Base-by-base conservation (phyloP, 1,140 invertebrate species). In the Laodelphax striatellus region DNA sequence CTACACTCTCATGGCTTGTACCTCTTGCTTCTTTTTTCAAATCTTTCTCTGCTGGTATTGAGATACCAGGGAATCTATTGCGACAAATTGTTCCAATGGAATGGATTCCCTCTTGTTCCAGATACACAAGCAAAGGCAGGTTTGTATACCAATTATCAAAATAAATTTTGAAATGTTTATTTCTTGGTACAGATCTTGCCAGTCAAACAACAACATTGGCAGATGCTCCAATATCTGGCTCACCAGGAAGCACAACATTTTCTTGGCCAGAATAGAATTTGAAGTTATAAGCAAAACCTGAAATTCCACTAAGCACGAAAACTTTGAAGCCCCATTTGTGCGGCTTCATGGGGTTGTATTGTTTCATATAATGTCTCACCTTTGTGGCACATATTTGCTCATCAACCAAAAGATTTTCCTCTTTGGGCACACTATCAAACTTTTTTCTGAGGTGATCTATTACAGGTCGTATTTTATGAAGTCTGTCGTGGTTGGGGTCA, bases 141-240 rank as follows among this genome's bases (percentile, higher is more conserved):
- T n/a, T n/a, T n/a, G 65, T 66, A 57, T 65, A 69, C 50, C 58
- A 70, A 58, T 69, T 70, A 58, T 70, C 67, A 52, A 62, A 67
- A 58, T 68, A 69, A 9, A 70, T 17, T 62, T 61, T 65, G 22
- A 52, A 31, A 52, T 64, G 50, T 24, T 55, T 9, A 21, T 62
- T 38, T 16, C 19, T 28, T 14, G 57, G 61, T 5, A 66, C 44
- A n/a, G 19, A 16, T 62, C 65, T 61, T 19, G 57, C 14, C 14
- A 68, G 57, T 14, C 66, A 16, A 44, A 67, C 21, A 6, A 69
- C 64, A 19, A 63, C 54, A 53, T 64, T 65, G 10, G 62, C 60
- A 52, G 63, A 61, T 9, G 42, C 16, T 56, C 65, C 64, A 34
- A 69, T 42, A 61, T 65, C 53, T 44, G 43, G 43, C 60, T 66